Percentiles rank a stretch among this genome's conserved stretches.
These are phyloP conservation scores for Ictidomys tridecemlineatus DNA, from an alignment of 2,113 vertebrate species.

Conservation along the genomic window DNA sequence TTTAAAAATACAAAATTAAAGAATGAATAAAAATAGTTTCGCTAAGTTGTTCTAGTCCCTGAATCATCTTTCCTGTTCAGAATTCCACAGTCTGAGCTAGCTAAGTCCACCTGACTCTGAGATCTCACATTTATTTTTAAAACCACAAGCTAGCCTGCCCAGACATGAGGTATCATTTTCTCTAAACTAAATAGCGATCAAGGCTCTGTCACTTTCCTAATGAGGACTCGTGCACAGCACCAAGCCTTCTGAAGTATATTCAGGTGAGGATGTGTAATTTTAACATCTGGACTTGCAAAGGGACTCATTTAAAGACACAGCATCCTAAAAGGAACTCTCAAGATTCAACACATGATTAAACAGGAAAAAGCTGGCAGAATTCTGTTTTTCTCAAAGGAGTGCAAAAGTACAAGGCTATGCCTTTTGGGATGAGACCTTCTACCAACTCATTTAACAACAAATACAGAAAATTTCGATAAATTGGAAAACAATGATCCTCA, in stretches of 20 bases:
- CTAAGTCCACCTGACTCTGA: slow-evolving; percentile 66
- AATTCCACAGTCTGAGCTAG: slow-evolving; percentile 61
- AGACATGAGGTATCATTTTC: slow-evolving; percentile 70
- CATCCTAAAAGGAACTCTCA: slow-evolving; percentile 66
- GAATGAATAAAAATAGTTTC: slow-evolving; percentile 63
- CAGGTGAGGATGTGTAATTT: slow-evolving; percentile 77
- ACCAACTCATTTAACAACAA: slow-evolving; percentile 54
- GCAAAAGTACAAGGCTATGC: background rate
- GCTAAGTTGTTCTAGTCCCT: background rate
- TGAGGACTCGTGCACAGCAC: slow-evolving; percentile 67
- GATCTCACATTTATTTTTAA: slow-evolving; percentile 83
- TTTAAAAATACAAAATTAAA: slow-evolving; percentile 70
- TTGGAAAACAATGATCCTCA: background rate
- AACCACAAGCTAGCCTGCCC: slow-evolving; percentile 69
- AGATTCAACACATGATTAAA: slow-evolving; percentile 47
- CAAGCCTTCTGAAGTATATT: slow-evolving; percentile 69
- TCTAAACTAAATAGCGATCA: slow-evolving; percentile 60
- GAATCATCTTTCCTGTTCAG: slow-evolving; percentile 64
- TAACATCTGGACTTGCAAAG: slow-evolving; percentile 51
- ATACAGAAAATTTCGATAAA: slow-evolving; percentile 31
- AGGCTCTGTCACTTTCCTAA: slow-evolving; percentile 66
- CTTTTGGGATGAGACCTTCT: slow-evolving; percentile 4
- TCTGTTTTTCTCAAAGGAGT: slow-evolving; percentile 64
- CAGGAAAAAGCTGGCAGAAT: slow-evolving; percentile 29
- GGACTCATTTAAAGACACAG: slow-evolving; percentile 74